phyloP scores from a whole-genome alignment of 2,797 vertebrate genomes.

The Lophius americanus region DNA sequence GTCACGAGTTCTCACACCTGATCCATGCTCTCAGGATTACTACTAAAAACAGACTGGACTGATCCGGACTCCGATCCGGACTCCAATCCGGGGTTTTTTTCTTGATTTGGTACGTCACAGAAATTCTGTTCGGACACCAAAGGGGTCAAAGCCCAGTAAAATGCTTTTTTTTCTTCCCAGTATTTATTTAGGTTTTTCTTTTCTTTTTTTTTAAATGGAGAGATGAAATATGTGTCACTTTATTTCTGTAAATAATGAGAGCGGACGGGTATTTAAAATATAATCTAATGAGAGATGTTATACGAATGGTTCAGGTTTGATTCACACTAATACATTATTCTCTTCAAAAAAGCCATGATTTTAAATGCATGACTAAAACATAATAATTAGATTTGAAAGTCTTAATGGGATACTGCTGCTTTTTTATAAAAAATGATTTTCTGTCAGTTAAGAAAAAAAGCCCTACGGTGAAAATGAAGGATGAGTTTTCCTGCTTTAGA shows the following conservation, averaged over 20 bases:
- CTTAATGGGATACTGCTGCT: too few species aligned
- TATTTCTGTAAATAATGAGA: too few species aligned
- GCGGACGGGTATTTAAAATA: not conserved
- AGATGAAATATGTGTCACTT: too few species aligned
- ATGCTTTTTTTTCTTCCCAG: not conserved
- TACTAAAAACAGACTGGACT: slow-evolving; percentile 51
- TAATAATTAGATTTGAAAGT: too few species aligned
- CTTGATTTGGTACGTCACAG: slow-evolving; percentile 38
- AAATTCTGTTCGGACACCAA: slow-evolving; percentile 23
- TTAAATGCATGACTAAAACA: too few species aligned
- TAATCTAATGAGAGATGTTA: not conserved
- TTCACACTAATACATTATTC: too few species aligned
- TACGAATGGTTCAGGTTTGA: not conserved
- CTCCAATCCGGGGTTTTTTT: slow-evolving; percentile 38
- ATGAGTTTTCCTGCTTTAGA: too few species aligned
- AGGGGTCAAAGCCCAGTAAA: slow-evolving; percentile 49
- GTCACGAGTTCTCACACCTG: slow-evolving; percentile 22
- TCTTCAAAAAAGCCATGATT: too few species aligned
- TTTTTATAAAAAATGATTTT: too few species aligned
- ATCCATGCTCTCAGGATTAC: not conserved
- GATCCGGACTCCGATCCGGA: slow-evolving; percentile 24
- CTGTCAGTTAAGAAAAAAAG: too few species aligned
- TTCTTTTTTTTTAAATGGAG: not conserved
- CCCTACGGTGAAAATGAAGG: too few species aligned
- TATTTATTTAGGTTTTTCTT: not conserved